phyloP scores from a whole-genome alignment of 2,797 vertebrate genomes.

The Anguilla pacifica region DNA sequence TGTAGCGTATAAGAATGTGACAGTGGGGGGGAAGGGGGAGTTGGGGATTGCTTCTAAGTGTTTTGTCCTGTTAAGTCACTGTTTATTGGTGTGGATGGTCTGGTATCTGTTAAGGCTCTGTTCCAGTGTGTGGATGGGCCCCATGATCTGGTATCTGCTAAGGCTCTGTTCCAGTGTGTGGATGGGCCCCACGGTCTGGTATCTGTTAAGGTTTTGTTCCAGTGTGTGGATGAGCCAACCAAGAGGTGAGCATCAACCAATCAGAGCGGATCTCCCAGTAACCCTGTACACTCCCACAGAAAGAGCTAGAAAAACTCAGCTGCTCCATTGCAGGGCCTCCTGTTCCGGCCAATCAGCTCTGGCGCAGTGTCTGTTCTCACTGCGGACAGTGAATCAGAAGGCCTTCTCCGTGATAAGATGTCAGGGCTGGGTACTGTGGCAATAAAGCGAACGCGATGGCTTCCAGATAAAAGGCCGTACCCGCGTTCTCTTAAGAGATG shows the following conservation, averaged over 20 bases:
- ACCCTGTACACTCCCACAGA: not conserved
- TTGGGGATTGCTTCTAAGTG: too few species aligned
- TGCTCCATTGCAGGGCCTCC: slow-evolving; percentile 21
- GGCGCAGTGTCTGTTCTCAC: not conserved
- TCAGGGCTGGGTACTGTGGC: not conserved
- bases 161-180: too few species aligned
- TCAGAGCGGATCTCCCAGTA: not conserved
- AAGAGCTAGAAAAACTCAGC: not conserved
- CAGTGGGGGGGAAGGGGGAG: too few species aligned
- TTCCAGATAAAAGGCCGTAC: not conserved
- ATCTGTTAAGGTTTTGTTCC: too few species aligned
- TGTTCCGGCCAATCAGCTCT: slow-evolving; percentile 10
- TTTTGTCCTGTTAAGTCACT: not conserved
- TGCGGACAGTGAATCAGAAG: slow-evolving; percentile 5
- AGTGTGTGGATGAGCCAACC: not conserved
- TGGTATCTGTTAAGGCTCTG: too few species aligned
- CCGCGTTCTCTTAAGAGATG: not conserved
- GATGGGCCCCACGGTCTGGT: too few species aligned
- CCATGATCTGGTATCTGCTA: too few species aligned
- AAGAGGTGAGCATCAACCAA: not conserved
- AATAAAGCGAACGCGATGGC: not conserved
- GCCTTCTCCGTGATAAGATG: not conserved
- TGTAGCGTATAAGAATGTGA: too few species aligned
- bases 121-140: too few species aligned
- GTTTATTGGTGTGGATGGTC: not conserved